Base-by-base conservation (phyloP, 2,888 invertebrate species). In the Spodoptera picta region DNA sequence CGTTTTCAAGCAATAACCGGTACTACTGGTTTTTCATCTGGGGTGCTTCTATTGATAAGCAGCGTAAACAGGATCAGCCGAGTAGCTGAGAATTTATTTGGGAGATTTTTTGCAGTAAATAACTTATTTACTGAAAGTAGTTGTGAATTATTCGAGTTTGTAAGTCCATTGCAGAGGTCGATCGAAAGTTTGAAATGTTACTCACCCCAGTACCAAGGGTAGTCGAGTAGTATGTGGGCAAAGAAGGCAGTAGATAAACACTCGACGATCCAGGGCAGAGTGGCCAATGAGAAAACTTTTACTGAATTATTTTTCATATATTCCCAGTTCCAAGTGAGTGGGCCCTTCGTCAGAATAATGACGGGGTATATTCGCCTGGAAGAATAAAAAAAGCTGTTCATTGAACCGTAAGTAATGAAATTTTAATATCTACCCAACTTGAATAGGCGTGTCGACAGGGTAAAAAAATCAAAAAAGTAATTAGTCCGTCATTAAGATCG, bases 181-280 rank as follows among this genome's bases (percentile, higher is more conserved):
- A 54, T 65, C 71, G 50, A 54, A 70, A 73, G 75, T 69, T 77
- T 64, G 44, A 59, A 57, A 74, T 66, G 62, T 73, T 75, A 65
- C 94, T 92, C 80, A 94, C 94, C 94, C 94, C 94, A 94, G 82
- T 92, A 93, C 94, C 94, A 94, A 63, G 93, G 92, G 83, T 90
- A 94, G 64, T 88, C 92, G 63, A 94, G 90, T 53, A 94, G 86
- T 74, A 92, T 83, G 79, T 94, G 90, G 56, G 90, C 83, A 76
- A 93, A 88, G 83, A 93, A 88, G 56, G 92, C 91, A 69, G 81
- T 89, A 65, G 93, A 89, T 79, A 93, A 88, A 87, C 94, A 94
- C 84, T 94, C 94, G 55, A 92, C 89, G 69, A 89, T 86, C 94
- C 94, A 94, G 47, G 94, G 94, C 65, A 94, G 81, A 62, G 92